Evolutionary conservation across 2,113 vertebrate genomes (phyloP), one percentile per base, ranked within the genome.

Genomic region (Phrynosoma platyrhinos): DNA sequence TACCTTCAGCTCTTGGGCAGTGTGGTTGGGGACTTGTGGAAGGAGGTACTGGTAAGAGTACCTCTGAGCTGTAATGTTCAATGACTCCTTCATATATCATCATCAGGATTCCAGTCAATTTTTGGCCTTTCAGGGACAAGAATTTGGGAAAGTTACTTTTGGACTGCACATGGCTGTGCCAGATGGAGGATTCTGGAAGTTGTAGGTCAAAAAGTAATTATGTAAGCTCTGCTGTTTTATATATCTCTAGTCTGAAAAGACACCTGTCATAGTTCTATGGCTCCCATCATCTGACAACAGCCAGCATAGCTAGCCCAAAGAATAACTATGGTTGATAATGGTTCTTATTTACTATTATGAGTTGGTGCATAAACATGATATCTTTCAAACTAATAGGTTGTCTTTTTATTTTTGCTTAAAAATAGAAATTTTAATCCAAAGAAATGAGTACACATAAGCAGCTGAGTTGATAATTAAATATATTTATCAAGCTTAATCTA

Each of bases 401-500:
- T 3, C 88, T 89, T 32, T 76, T 62, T 18, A n/a, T 78, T 78
- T 27, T 58, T 21, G 53, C 90, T 76, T 82, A 88, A 93, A 94
- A 84, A 88, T 77, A 40, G 53, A 30, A 27, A 88, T 64, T 89
- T 88, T 88, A 91, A 85, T 89, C 23, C 7, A 91, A 55, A 92
- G 68, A 78, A 79, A 78, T 20, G 25, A 71, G 68, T 23, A 71
- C 3, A 30, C 30, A 62, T 18, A 62, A 62, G 10, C 20, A 32
- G 86, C 62, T 88, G 79, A 84, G n/a, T 58, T 84, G 92, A 86
- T 92, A 94, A 94, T 95, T 95, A 92, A 95, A 91, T 93, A 84
- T 85, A 94, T 95, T 85, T 0, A 94, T 94, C 92, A 94, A 89
- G 23, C 40, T 94, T 66, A 91, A 69, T 76, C 52, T 87, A 32